Conservation (phyloP, 2,888 invertebrate species). For the Drosophila vallismaia region DNA sequence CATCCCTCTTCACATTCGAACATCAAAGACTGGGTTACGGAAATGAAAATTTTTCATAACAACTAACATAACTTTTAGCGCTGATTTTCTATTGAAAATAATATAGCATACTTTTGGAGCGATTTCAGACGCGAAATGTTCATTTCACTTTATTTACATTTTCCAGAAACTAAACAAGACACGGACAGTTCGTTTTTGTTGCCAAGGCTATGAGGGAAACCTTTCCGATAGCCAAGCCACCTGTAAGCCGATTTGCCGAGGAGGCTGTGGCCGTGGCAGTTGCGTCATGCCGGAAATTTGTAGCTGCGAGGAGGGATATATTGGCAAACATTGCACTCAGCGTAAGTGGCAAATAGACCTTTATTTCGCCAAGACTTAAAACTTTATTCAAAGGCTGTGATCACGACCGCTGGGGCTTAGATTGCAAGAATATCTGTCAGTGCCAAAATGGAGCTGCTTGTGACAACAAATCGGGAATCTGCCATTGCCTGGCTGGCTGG, state of each 20-base stretch:
- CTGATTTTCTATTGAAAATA: too few species aligned
- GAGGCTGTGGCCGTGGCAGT: conserved; percentile 83
- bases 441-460: conserved; percentile 88
- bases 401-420: conserved; percentile 89
- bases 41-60: neutral
- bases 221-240: conserved; percentile 81
- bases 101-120: neutral
- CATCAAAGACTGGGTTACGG: conserved; percentile 9
- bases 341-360: conserved; percentile 64
- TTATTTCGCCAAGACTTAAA: neutral
- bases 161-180: conserved; percentile 84
- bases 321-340: conserved; percentile 82
- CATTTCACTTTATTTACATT: neutral
- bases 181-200: conserved; percentile 89
- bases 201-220: conserved; percentile 88
- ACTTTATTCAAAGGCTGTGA: conserved; percentile 86
- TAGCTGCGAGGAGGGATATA: conserved; percentile 85
- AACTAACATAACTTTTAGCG: conserved; percentile 15
- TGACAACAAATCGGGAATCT: conserved; percentile 87
- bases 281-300: conserved; percentile 87
- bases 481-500: conserved; percentile 88
- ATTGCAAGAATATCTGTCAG: conserved; percentile 88
- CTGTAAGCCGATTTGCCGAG: conserved; percentile 83
- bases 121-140: neutral
- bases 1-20: conserved; percentile 15